These are phyloP conservation scores for Ooceraea biroi DNA, from an alignment of 1,140 invertebrate species.

Conservation along the genomic window DNA sequence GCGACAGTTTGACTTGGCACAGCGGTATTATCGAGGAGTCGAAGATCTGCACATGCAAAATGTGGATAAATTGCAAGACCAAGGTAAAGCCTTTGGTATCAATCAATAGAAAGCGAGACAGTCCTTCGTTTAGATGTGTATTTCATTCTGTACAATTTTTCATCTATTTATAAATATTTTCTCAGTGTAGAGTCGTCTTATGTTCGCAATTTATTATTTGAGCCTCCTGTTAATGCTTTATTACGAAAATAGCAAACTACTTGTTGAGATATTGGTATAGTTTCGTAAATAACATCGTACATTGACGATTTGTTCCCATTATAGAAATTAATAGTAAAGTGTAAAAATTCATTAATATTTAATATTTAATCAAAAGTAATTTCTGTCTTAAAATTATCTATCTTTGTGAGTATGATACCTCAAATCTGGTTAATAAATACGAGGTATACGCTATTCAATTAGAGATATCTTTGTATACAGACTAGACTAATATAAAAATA, in stretches of 20 bases:
- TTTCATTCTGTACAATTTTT: neutral
- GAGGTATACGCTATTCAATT: neutral
- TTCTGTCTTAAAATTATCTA: neutral
- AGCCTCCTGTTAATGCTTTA: neutral
- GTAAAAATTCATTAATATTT: neutral
- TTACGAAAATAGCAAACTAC: neutral
- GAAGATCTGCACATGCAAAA: neutral
- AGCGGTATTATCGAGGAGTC: neutral
- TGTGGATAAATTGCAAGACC: neutral
- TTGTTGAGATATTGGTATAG: conserved; percentile 22
- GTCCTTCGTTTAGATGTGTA: neutral
- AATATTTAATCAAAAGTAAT: neutral
- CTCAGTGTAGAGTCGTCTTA: neutral
- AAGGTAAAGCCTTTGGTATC: neutral
- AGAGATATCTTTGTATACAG: neutral
- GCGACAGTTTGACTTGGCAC: neutral
- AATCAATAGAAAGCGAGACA: neutral
- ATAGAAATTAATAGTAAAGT: neutral
- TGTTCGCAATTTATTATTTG: neutral
- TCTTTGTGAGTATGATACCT: neutral
- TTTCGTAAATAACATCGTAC: neutral
- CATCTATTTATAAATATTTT: neutral
- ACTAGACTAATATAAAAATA: neutral
- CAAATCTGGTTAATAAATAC: neutral
- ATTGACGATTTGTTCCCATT: neutral